Conservation (phyloP, 2,113 vertebrate species). For the Leptobrachium ailaonicum region DNA sequence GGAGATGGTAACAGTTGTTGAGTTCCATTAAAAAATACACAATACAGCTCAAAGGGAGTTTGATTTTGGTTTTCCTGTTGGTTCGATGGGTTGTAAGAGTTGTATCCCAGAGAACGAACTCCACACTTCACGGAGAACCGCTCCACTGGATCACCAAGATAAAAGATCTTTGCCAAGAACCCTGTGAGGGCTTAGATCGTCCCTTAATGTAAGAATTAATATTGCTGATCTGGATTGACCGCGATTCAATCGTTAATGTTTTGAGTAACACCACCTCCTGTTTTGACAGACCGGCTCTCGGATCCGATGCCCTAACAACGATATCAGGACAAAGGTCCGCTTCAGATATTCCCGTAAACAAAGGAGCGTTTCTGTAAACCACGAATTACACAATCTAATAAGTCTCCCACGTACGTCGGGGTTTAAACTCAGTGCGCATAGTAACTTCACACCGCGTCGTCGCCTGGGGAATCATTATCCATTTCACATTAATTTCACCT, state of each 20-base stretch:
- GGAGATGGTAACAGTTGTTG: background rate
- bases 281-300: background rate
- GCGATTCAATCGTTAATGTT: too few species aligned
- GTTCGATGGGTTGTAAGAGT: background rate
- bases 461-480: constrained; percentile 38
- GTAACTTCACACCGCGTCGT: background rate
- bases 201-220: too few species aligned
- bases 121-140: too few species aligned
- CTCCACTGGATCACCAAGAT: too few species aligned
- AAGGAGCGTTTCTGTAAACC: constrained; percentile 6
- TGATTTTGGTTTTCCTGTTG: background rate
- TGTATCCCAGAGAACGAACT: background rate
- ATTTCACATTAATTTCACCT: constrained; percentile 39
- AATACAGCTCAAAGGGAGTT: background rate
- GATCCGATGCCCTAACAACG: constrained; percentile 1
- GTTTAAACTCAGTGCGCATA: background rate
- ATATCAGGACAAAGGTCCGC: background rate
- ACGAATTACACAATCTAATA: background rate
- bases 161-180: too few species aligned
- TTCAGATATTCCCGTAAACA: constrained; percentile 4
- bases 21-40: background rate
- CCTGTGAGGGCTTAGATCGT: too few species aligned
- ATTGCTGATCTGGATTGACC: too few species aligned
- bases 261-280: background rate
- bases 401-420: constrained; percentile 8